Base-by-base conservation (phyloP, 2,797 vertebrate species). In the Gymnopithys bicolor region DNA sequence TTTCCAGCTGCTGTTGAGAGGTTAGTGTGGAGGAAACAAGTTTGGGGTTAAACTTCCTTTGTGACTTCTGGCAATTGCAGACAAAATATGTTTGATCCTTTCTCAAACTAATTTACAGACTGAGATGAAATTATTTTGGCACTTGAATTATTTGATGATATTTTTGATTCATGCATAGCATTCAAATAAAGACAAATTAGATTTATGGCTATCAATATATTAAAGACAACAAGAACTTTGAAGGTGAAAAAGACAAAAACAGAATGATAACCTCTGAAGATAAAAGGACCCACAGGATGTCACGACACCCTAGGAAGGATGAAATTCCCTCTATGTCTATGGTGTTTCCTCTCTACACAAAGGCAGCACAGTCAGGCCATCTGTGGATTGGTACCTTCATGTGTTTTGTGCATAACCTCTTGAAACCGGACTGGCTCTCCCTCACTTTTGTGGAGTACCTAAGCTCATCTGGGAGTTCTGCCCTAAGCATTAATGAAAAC, bases 1-100 rank as follows among this genome's bases (percentile, higher is more conserved):
- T 78, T 30, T 77, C 84, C 84, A 95, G 73, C 92, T 93, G 94
- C 55, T 51, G 35, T 43, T 53, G 64, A 69, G 62, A 81, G 77
- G 43, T 84, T 86, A 33, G 39, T 43, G 43, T 75, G 55, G 73
- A 81, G 5, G 27, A 62, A 92, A 46, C 19, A 19, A 91, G 69
- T 84, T 79, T 48, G 53, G 43, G 24, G 43, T 73, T 71, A 25
- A 87, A 59, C 71, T 71, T 85, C 81, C 58, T 71, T 85, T 63
- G 33, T 13, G 3, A 66, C 75, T 75, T 84, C 46, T 69, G 62
- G 59, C 35, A 56, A 49, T 28, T 55, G 49, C 19, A 87, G 71
- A 39, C 58, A 83, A 68, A 83, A 58, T 19, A 28, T 3, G 8
- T 63, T 75, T 66, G 68, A 62, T 81, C 16, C 62, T 95, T 85